Conservation (phyloP, 2,888 invertebrate species). For the Cotesia congregata region DNA sequence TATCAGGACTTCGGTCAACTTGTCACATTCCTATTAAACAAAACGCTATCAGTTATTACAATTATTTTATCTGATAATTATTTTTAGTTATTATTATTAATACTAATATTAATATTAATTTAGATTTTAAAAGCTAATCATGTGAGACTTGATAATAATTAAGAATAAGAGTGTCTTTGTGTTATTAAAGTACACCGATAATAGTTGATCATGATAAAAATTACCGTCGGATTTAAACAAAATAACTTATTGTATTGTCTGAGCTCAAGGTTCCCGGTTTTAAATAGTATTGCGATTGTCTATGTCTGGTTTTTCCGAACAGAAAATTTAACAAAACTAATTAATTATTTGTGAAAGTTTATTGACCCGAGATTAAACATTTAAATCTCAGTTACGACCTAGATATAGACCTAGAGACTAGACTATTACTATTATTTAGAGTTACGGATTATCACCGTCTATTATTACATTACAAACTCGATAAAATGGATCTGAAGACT, state of each 20-base stretch:
- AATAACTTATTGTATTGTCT: no score
- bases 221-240: no score
- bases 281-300: no score
- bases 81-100: background rate
- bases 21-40: constrained; percentile 38
- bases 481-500: constrained; percentile 11
- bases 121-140: no score
- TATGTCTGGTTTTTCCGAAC: background rate
- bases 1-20: constrained; percentile 16
- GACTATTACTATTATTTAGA: constrained; percentile 24
- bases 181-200: no score
- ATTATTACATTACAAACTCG: background rate
- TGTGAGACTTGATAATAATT: background rate
- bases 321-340: background rate
- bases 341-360: background rate
- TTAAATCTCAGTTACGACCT: constrained; percentile 17
- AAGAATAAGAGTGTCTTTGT: no score
- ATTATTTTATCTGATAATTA: constrained; percentile 3
- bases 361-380: constrained; percentile 16
- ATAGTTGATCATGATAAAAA: no score
- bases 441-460: background rate
- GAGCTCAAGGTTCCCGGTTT: no score
- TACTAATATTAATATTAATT: no score
- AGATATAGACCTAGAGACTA: constrained; percentile 8
- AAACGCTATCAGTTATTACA: constrained; percentile 13